Conservation (phyloP, 2,113 vertebrate species). For the Python bivittatus region DNA sequence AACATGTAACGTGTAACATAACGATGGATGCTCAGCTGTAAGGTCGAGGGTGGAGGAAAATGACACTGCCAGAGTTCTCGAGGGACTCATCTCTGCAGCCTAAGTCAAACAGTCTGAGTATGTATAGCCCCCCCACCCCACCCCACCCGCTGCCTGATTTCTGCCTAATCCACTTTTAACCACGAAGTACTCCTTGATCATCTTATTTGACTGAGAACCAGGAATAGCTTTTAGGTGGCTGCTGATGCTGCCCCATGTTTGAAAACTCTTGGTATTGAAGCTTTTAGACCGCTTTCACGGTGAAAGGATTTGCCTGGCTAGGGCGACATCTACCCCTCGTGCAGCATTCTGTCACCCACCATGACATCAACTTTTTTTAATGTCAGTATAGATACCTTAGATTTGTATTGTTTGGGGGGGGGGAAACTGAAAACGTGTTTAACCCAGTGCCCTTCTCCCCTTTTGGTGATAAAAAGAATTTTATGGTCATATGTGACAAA, state of each 20-base stretch:
- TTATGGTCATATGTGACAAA: background rate
- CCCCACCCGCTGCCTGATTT: background rate
- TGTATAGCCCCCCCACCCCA: background rate
- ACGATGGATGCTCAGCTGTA: background rate
- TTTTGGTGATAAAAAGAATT: background rate
- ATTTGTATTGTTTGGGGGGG: background rate
- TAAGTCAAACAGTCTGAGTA: background rate
- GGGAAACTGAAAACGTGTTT: background rate
- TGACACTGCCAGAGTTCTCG: background rate
- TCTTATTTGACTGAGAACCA: background rate
- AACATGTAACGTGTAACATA: background rate
- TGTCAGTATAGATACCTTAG: background rate
- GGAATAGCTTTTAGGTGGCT: background rate
- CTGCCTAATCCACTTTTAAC: background rate
- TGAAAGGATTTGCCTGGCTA: background rate
- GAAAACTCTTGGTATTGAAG: background rate
- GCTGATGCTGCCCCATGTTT: background rate
- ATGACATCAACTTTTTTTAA: background rate
- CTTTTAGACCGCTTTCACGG: background rate
- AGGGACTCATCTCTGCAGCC: background rate
- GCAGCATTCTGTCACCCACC: background rate
- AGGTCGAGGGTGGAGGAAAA: background rate
- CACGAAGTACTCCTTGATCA: background rate
- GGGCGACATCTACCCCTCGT: background rate
- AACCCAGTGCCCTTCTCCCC: background rate